Base-by-base conservation (phyloP, 2,888 invertebrate species). In the Protodeltote pygarga region DNA sequence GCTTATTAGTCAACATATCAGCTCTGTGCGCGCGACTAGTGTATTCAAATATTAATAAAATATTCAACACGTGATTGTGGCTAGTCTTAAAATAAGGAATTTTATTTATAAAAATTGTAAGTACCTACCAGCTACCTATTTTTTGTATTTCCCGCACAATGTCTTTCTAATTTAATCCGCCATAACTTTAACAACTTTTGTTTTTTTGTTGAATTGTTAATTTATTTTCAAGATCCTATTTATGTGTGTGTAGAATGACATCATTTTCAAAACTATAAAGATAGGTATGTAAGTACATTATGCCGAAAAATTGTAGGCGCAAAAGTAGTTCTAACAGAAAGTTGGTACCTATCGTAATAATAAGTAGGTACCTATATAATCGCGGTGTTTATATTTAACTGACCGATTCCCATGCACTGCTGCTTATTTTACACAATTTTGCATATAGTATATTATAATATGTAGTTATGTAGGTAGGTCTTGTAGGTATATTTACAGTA, bases 1-100 rank as follows among this genome's bases (percentile, higher is more conserved):
- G 42, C 37, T 35, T 46, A 67, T 64, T 60, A 72, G 73, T 77
- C 58, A 58, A 65, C 50, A 59, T 45, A 49, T 49, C 42, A 39
- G 39, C 52, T 62, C 47, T 39, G 44, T 31, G 34, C 23, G 28
- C 28, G 50, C 24, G 17, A 27, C 45, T 34, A 41, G 65, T 63
- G 50, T 35, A 42, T 32, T 33, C 32, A 42, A 44, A 37, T 15
- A 34, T 29, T 34, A 49, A 35, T 23, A 5, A 23, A 29, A 4
- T 5, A n/a, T 10, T 14, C 14, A 41, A 40, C 47, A 39, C 53
- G 59, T 57, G 54, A 44, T 54, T 33, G 40, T 31, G 38, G 11
- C 57, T 51, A 51, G 35, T 67, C 49, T 37, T 17, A 31, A 35
- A 28, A 28, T 50, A 57, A 60, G 65, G 63, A 66, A 45, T 51